Base-by-base conservation (phyloP, 2,888 invertebrate genomes). In the Frankliniella intonsa region DNA sequence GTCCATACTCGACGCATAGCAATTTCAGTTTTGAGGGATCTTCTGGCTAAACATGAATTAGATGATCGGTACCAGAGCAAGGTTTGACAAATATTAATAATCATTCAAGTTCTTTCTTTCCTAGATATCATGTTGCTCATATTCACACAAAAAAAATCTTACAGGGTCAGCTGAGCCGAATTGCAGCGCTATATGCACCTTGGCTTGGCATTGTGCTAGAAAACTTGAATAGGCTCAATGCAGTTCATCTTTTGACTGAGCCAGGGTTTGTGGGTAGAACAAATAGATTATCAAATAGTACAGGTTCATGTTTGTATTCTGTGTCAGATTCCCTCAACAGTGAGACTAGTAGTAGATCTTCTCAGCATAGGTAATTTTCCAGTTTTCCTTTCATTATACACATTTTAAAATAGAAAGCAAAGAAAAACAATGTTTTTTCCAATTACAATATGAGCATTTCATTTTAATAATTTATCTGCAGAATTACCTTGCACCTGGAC, bases 41-140 rank as follows among this genome's bases (percentile, higher is more conserved):
- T 97, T 84, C 89, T 99, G 85, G 96, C 96, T 12, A 99, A 99
- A 87, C 98, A 99, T 88, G 95, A 97, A 86, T 91, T 96, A 86
- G 98, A 99, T 88, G 95, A 96, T 87, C 91, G 98, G 83, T 97
- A 97, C 87, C 92, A 94, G 85, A 92, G 92, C 85, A 92, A 94
- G 87, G 94, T 93, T 38, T 3, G 38, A 38, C 38, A 38, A 85
- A 83, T 85, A 82, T 82, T 69, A 82, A 69, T 81, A 82, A 80
- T 55, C 9, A 55, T 55, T 55, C 17, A 55, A 55, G 76, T 82
- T 81, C 49, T 79, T 14, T n/a, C 69, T 27, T 49, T 80, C 25
- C 25, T 1, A 65, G 49, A 19, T 25, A 1, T 7, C 62, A 12
- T 49, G 11, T 50, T 62, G 55, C 38, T 38, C 38, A 38, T 38